phyloP scores from a whole-genome alignment of 2,888 invertebrate species.

The Philaethria dido region DNA sequence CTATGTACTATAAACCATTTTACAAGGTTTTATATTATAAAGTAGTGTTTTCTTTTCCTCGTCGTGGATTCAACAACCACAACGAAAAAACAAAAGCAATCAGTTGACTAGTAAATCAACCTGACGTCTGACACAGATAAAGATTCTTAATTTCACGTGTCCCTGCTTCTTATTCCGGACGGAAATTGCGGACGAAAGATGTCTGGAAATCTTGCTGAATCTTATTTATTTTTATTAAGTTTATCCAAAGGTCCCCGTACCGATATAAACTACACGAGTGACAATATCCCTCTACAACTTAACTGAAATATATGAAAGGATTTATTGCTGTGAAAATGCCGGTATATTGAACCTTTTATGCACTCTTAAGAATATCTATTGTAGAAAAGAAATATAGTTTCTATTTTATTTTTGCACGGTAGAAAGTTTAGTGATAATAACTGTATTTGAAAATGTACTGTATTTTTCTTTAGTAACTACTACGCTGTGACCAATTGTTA shows the following conservation, averaged over 20 bases:
- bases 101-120: constrained; percentile 58
- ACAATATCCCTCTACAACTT: constrained; percentile 37
- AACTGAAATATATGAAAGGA: constrained; percentile 32
- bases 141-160: constrained; percentile 76
- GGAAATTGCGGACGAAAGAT: constrained; percentile 76
- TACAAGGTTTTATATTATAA: no score
- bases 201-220: constrained; percentile 57
- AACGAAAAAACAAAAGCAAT: background rate
- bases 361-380: constrained; percentile 7
- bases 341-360: constrained; percentile 26
- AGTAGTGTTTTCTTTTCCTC: no score
- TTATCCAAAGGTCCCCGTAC: constrained; percentile 51
- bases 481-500: no score
- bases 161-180: constrained; percentile 65
- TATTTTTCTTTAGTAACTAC: background rate
- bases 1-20: no score
- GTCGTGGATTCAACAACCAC: background rate
- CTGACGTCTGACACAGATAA: constrained; percentile 70
- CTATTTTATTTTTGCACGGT: background rate
- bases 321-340: constrained; percentile 29
- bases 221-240: constrained; percentile 74
- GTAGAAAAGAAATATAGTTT: background rate
- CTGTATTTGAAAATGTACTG: background rate
- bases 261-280: constrained; percentile 46
- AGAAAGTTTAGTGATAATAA: background rate